Evolutionary conservation across 2,797 vertebrate species (phyloP).

Genomic region (Coluber constrictor): DNA sequence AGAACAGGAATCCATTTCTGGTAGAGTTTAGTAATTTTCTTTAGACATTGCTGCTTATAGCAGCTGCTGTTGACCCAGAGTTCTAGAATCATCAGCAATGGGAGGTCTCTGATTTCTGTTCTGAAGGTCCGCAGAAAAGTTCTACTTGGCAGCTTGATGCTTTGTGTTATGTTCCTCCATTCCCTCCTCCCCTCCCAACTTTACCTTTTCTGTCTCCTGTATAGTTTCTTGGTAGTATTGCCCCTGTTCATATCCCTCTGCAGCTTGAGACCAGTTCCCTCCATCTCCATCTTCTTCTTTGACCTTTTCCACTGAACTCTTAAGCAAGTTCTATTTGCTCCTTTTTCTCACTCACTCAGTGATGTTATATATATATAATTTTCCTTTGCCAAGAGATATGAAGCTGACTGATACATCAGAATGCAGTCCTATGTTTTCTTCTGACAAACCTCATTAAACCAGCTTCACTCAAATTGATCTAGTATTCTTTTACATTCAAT

Average conservation of each 20-base stretch:
- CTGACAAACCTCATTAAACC: not conserved
- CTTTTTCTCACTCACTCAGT: not conserved
- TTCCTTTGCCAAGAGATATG: not conserved
- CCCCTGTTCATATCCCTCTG: not conserved
- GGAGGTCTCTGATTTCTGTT: not conserved
- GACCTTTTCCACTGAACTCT: not conserved
- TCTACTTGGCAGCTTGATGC: not conserved
- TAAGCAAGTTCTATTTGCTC: not conserved
- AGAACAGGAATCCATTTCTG: not conserved
- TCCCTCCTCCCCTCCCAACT: accelerated
- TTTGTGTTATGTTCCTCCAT: not conserved
- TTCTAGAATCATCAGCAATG: not conserved
- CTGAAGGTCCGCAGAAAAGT: not conserved
- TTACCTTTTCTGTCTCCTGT: not conserved
- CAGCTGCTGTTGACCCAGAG: not conserved
- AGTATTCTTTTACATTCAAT: not conserved
- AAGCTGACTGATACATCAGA: not conserved
- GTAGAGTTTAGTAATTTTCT: not conserved
- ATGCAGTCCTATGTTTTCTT: not conserved
- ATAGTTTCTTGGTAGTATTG: not conserved
- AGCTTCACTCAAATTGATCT: not conserved
- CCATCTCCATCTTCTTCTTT: not conserved
- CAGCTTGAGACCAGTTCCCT: not conserved
- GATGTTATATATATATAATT: not conserved
- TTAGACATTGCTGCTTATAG: not conserved